Evolutionary conservation across 2,797 vertebrate species (phyloP).

Genomic region (Galaxias olidus): DNA sequence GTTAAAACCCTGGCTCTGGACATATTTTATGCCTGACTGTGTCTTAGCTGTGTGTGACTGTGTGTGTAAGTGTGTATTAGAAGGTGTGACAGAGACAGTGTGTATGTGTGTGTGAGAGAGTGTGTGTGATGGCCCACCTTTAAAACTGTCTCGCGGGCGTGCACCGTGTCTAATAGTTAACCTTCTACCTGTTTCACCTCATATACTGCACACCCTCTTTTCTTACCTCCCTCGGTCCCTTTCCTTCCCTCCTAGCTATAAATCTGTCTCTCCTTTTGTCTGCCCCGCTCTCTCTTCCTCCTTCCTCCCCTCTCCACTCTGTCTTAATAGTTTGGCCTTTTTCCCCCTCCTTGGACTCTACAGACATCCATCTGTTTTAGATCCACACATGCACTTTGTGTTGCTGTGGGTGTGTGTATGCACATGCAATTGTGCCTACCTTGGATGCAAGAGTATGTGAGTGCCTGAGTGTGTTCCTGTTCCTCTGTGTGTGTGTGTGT

Average conservation of each 20-base stretch:
- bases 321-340: slow-evolving; percentile 30
- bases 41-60: slow-evolving; percentile 36
- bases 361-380: neutral
- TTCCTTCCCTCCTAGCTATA: neutral
- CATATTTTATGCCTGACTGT: slow-evolving; percentile 67
- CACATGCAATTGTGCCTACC: neutral
- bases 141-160: slow-evolving; percentile 45
- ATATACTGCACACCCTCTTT: slow-evolving; percentile 10
- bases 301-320: slow-evolving; percentile 31
- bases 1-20: slow-evolving; percentile 34
- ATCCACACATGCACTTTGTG: neutral
- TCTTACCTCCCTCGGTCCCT: slow-evolving; percentile 34
- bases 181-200: slow-evolving; percentile 22
- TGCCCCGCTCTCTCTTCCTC: slow-evolving; percentile 17
- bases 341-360: slow-evolving; percentile 17
- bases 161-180: slow-evolving; percentile 19
- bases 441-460: neutral
- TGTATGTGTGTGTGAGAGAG: slow-evolving; percentile 20
- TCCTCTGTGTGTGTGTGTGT: slow-evolving; percentile 15
- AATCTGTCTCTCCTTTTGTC: neutral
- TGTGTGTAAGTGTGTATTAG: slow-evolving; percentile 9
- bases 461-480: neutral
- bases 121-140: slow-evolving; percentile 24
- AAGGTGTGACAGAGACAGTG: no score
- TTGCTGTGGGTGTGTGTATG: neutral